Base-by-base conservation (phyloP, 2,113 vertebrate genomes). In the Rana temporaria region DNA sequence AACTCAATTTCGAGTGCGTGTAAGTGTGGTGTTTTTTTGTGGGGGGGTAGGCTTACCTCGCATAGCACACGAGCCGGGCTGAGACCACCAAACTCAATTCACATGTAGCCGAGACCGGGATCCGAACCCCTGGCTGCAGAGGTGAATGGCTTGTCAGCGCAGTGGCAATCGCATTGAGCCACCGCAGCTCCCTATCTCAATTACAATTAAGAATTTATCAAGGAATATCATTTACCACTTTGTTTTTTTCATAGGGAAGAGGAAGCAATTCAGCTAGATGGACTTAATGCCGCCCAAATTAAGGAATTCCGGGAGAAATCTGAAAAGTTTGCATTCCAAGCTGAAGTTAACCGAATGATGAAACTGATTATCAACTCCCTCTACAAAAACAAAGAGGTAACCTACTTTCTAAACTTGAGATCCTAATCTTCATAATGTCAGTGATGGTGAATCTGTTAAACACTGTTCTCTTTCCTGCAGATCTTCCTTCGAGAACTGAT, bases 311-410 rank as follows among this genome's bases (percentile, higher is more conserved):
- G 98, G 86, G 98, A 99, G 67, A 99, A 99, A 86, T 96, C 98
- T 1, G 97, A 99, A 85, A 99, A 99, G 86, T 98, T 97, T 83
- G 96, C 86, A 0, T 99, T 99, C 87, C 96, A 99, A 89, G 98
- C 98, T 12, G 98, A 99, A 92, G 98, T 99, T 76, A 99, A 99
- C 88, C 92, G 98, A 67, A 99, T 99, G 98, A 99, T 99, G 98
- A 99, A 99, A 86, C 93, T 99, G 18, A 99, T 99, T 84, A 99
- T 99, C 86, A 99, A 99, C 86, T 99, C 98, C 6, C 88, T 99
- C 1, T 99, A 99, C 85, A 99, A 99, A 91, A 99, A 99, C 85
- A 99, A 99, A 86, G 98, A 99, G 96, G 98, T 98, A 86, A 93
- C 92, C 82, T 12, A 26, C 11, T 24, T 18, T 26, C 6, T 42